These are phyloP conservation scores for Glyptemys insculpta DNA, from an alignment of 2,797 vertebrate species.

Conservation along the genomic window DNA sequence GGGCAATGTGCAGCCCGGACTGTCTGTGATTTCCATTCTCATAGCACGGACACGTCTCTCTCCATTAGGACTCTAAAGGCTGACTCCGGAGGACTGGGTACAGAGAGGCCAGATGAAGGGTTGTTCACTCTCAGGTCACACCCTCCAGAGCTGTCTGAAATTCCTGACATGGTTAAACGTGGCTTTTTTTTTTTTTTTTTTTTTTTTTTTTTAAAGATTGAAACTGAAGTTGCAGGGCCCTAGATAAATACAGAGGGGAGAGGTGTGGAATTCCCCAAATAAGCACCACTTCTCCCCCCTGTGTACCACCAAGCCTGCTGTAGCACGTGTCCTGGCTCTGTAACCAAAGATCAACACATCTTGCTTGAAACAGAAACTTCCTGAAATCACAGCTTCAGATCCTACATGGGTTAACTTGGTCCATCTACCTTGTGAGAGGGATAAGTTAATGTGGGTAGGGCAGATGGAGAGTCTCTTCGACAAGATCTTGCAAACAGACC, in stretches of 20 bases:
- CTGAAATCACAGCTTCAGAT: background rate
- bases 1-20: no score
- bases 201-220: background rate
- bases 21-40: background rate
- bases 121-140: background rate
- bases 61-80: background rate
- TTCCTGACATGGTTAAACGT: background rate
- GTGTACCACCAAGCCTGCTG: background rate
- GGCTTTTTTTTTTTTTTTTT: background rate
- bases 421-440: background rate
- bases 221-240: background rate
- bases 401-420: background rate
- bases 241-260: background rate
- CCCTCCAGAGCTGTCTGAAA: background rate
- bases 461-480: background rate
- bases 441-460: background rate
- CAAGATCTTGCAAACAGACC: background rate
- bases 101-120: background rate
- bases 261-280: background rate
- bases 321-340: background rate
- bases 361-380: background rate
- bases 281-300: background rate
- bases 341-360: background rate
- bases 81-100: background rate
- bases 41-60: no score